phyloP scores from a whole-genome alignment of 1,140 invertebrate genomes.

The Neodiprion pinetum region DNA sequence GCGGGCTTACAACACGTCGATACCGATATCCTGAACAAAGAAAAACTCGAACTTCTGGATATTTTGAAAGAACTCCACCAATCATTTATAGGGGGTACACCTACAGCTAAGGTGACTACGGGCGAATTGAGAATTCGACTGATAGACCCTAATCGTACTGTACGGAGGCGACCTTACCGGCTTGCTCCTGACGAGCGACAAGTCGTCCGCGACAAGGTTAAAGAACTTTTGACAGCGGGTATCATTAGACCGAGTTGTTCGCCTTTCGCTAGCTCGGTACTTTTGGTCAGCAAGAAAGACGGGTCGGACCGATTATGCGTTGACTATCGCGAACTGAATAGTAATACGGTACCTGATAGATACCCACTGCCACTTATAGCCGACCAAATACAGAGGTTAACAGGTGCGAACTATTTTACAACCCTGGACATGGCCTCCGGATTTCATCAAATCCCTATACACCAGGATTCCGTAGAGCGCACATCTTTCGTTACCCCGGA shows the following conservation, averaged over 20 bases:
- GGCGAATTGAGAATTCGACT: constrained; percentile 23
- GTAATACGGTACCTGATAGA: constrained; percentile 43
- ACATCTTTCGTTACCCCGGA: constrained; percentile 57
- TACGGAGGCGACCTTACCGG: constrained; percentile 27
- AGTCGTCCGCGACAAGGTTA: constrained; percentile 21
- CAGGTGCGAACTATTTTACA: constrained; percentile 42
- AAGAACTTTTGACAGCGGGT: background rate
- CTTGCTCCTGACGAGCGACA: constrained; percentile 21
- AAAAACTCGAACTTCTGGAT: background rate
- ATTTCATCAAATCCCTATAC: constrained; percentile 58
- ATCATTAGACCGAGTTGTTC: constrained; percentile 36
- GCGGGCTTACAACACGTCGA: background rate
- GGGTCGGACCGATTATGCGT: constrained; percentile 51
- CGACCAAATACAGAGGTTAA: constrained; percentile 48
- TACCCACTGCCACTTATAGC: constrained; percentile 59
- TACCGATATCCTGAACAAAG: constrained; percentile 10
- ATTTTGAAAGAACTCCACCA: constrained; percentile 6
- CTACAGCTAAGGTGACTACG: constrained; percentile 16
- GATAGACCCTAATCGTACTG: constrained; percentile 19
- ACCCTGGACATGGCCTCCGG: constrained; percentile 55
- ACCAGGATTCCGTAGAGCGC: constrained; percentile 46
- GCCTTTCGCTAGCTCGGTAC: constrained; percentile 45
- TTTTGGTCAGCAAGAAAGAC: constrained; percentile 55
- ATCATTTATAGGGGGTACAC: constrained; percentile 11
- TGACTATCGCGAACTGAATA: constrained; percentile 54